Evolutionary conservation across 2,797 vertebrate species (phyloP).

Genomic region (Karalla daura): DNA sequence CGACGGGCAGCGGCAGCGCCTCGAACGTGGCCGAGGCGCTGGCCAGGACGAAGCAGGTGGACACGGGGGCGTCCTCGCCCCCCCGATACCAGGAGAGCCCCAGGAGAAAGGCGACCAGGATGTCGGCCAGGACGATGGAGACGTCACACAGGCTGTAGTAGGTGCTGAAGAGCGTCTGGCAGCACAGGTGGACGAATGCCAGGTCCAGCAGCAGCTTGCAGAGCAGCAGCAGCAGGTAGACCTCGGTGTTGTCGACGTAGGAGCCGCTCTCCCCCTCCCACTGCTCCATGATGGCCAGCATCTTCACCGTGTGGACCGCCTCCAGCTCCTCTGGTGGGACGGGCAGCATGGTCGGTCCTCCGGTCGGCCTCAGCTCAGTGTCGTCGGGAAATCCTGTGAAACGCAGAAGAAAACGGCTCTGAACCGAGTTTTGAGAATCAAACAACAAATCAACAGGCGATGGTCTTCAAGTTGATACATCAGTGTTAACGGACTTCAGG

Average conservation of each 20-base stretch:
- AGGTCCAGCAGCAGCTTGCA: conserved; percentile 73
- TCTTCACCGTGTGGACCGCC: conserved; percentile 1
- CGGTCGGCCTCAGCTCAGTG: neutral
- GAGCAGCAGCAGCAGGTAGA: conserved; percentile 68
- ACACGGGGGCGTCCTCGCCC: neutral
- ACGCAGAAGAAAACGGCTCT: conserved; percentile 10
- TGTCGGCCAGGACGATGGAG: conserved; percentile 72
- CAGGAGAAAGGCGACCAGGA: conserved; percentile 39
- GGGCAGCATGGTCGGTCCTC: neutral
- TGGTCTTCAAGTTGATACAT: neutral
- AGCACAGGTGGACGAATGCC: conserved; percentile 39
- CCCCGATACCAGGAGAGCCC: conserved; percentile 44
- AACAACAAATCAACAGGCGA: no score
- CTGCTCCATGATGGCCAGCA: conserved; percentile 72
- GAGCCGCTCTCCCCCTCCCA: neutral
- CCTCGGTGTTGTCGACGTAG: conserved; percentile 39
- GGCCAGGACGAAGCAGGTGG: conserved; percentile 68
- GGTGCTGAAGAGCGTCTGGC: conserved; percentile 28
- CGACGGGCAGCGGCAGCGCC: conserved; percentile 72
- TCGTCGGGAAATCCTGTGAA: conserved; percentile 31
- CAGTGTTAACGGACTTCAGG: neutral
- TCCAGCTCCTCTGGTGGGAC: neutral
- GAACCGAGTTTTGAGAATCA: no score
- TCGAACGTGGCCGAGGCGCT: conserved; percentile 63
- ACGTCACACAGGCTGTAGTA: conserved; percentile 70